These are phyloP conservation scores for Dromius quadrimaculatus DNA, from an alignment of 2,888 invertebrate genomes.

Conservation along the genomic window DNA sequence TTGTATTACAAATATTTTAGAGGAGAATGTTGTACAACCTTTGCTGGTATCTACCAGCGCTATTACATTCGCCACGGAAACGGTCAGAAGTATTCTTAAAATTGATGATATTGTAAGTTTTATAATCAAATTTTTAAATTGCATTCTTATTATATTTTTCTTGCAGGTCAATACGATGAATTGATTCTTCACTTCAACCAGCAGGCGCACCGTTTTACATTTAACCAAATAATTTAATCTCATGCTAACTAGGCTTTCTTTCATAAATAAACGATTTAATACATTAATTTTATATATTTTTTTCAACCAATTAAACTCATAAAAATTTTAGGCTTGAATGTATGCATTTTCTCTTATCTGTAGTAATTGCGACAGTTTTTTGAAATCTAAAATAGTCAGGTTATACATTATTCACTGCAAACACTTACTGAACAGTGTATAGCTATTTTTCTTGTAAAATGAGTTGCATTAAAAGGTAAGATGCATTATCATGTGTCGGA, in stretches of 20 bases:
- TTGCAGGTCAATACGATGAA: slow-evolving; percentile 53
- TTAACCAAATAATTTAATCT: slow-evolving; percentile 46
- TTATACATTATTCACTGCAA: too few relatives aligned
- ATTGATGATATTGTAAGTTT: slow-evolving; percentile 97
- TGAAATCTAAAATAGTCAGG: too few relatives aligned
- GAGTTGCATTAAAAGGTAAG: too few relatives aligned
- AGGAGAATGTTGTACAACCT: slow-evolving; percentile 98
- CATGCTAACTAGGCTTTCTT: slow-evolving; percentile 46
- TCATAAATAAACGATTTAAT: slow-evolving; percentile 38
- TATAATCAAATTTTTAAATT: too few relatives aligned
- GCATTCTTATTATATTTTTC: slow-evolving; percentile 40
- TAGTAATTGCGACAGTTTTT: too few relatives aligned
- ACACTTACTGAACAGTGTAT: too few relatives aligned
- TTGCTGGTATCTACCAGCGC: slow-evolving; percentile 94
- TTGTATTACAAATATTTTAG: slow-evolving; percentile 94
- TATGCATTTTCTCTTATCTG: too few relatives aligned
- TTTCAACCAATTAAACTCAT: too few relatives aligned
- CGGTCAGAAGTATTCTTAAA: slow-evolving; percentile 97
- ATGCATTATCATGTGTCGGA: too few relatives aligned
- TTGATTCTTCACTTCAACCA: slow-evolving; percentile 27
- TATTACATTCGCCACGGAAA: slow-evolving; percentile 94
- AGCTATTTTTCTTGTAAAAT: too few relatives aligned
- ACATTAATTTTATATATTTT: neutral
- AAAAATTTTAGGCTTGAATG: too few relatives aligned
- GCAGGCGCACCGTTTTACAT: neutral